phyloP scores from a whole-genome alignment of 2,888 invertebrate species.

The Cremastinae sp. region DNA sequence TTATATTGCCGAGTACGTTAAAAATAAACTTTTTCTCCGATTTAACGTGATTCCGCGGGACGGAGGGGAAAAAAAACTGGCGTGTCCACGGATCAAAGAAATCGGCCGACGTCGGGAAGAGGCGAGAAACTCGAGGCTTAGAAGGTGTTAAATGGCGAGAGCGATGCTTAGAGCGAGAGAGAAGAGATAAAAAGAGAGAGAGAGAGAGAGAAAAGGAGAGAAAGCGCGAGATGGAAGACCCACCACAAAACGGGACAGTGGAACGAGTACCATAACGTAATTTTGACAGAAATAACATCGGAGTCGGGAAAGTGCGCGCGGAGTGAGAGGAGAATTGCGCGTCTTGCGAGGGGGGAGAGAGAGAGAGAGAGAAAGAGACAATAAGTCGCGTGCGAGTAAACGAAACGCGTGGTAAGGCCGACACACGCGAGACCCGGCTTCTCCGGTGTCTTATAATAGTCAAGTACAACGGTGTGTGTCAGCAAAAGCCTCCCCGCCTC shows the following conservation, averaged over 20 bases:
- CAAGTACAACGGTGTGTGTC: conserved; percentile 61
- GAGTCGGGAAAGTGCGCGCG: conserved; percentile 55
- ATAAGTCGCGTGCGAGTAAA: conserved; percentile 53
- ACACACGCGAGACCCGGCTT: conserved; percentile 17
- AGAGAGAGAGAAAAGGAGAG: conserved; percentile 37
- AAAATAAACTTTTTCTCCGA: background rate
- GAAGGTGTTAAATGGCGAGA: conserved; percentile 53
- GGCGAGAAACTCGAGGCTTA: conserved; percentile 12
- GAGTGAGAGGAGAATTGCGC: conserved; percentile 1
- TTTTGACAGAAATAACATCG: conserved; percentile 79
- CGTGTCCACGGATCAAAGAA: conserved; percentile 11
- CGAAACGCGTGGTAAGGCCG: conserved; percentile 64
- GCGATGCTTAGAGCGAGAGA: conserved; percentile 20
- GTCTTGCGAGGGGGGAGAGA: conserved; percentile 45
- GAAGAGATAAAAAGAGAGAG: conserved; percentile 30
- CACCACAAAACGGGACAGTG: conserved; percentile 64
- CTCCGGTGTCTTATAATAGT: conserved; percentile 76
- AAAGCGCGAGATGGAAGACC: conserved; percentile 54
- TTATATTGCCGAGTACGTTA: too few species aligned
- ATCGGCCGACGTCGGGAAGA: conserved; percentile 35
- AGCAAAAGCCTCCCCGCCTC: conserved; percentile 53
- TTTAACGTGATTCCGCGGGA: background rate
- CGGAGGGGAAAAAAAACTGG: background rate
- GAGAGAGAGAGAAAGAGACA: conserved; percentile 49
- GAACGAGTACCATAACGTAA: conserved; percentile 75